phyloP scores from a whole-genome alignment of 2,888 invertebrate genomes.

The Torymus texanus region DNA sequence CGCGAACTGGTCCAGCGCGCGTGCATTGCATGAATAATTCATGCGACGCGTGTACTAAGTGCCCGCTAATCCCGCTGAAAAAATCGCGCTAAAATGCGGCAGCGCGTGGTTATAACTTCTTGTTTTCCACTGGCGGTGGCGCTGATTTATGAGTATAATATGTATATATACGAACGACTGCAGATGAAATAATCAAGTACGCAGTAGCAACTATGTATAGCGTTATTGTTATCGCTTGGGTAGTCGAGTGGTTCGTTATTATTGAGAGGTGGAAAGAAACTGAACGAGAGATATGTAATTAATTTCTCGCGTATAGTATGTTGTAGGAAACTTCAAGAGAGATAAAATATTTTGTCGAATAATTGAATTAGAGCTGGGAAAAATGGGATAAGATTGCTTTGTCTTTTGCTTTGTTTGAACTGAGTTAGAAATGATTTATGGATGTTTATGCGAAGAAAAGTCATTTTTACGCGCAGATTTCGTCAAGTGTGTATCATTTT shows the following conservation, averaged over 20 bases:
- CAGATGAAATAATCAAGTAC: conserved; percentile 25
- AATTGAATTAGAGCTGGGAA: background rate
- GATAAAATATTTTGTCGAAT: conserved; percentile 25
- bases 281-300: background rate
- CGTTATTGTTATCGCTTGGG: conserved; percentile 32
- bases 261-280: too few relatives aligned
- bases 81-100: conserved; percentile 23
- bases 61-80: conserved; percentile 31
- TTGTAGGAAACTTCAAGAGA: too few relatives aligned
- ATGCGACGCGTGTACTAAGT: conserved; percentile 44
- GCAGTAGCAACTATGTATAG: background rate
- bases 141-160: conserved; percentile 28
- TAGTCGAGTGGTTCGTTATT: too few relatives aligned
- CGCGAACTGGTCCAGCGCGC: background rate
- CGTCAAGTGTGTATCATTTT: too few relatives aligned
- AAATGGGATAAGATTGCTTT: conserved; percentile 1
- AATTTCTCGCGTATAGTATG: conserved; percentile 25
- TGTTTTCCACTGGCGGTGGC: conserved; percentile 1
- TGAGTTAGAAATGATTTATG: background rate
- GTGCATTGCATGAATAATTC: conserved; percentile 45
- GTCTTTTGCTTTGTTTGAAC: background rate
- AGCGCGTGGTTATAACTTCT: conserved; percentile 8
- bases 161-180: background rate
- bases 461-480: too few relatives aligned
- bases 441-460: too few relatives aligned